Conservation (phyloP, 2,797 vertebrate genomes). For the Acanthiza pusilla region DNA sequence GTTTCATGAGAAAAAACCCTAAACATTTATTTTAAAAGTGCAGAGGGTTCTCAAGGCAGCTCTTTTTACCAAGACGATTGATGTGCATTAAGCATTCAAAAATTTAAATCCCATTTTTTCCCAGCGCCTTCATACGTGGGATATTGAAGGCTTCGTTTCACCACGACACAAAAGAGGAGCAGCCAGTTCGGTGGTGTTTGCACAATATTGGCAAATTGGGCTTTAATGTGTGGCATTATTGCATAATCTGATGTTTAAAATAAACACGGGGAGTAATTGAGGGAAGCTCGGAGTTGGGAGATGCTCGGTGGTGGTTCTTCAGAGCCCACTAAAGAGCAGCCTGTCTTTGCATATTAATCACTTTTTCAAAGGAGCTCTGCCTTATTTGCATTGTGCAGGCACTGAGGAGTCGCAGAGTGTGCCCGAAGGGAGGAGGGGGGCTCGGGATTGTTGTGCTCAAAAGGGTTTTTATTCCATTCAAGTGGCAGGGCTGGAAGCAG, state of each 20-base stretch:
- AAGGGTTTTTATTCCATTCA: constrained; percentile 78
- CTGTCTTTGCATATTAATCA: constrained; percentile 93
- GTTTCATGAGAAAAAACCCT: rapidly evolving
- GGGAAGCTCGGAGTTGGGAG: constrained; percentile 63
- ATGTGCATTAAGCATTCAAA: neutral
- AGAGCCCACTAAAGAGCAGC: constrained; percentile 64
- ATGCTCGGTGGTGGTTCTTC: constrained; percentile 67
- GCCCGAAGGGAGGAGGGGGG: constrained; percentile 43
- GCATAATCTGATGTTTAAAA: constrained; percentile 60
- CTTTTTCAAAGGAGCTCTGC: constrained; percentile 82
- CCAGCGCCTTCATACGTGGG: neutral
- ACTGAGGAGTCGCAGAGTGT: constrained; percentile 79
- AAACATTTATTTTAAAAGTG: neutral
- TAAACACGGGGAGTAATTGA: constrained; percentile 67
- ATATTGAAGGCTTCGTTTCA: neutral
- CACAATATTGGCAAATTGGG: constrained; percentile 67
- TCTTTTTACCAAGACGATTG: neutral
- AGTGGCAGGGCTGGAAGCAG: constrained; percentile 71
- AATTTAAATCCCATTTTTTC: neutral
- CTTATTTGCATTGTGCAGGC: constrained; percentile 88
- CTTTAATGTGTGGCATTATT: constrained; percentile 24
- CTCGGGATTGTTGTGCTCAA: constrained; percentile 79
- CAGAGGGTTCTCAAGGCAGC: neutral
- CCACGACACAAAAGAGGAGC: constrained; percentile 35
- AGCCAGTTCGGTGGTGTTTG: constrained; percentile 54